A percentile compares a stretch with the other conserved stretches of the same genome.
These are phyloP conservation scores for Drosophila buzzatii DNA, from an alignment of 2,888 invertebrate genomes.

Conservation along the genomic window DNA sequence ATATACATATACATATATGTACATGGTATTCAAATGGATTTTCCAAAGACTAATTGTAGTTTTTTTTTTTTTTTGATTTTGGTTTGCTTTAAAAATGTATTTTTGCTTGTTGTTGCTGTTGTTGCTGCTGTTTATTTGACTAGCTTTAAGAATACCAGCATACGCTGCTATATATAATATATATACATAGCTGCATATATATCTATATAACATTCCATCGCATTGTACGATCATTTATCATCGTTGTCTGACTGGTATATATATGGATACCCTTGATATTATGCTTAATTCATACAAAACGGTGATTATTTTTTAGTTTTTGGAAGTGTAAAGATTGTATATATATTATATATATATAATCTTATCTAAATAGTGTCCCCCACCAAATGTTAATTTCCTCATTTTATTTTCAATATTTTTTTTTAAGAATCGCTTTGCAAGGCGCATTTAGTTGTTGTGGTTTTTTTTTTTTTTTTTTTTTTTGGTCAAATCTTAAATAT, in stretches of 20 bases:
- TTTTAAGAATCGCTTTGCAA: constrained; percentile 34
- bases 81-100: constrained; percentile 10
- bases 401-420: constrained; percentile 2
- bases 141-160: background rate
- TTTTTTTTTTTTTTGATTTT: constrained; percentile 10
- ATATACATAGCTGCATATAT: background rate
- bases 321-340: constrained; percentile 43
- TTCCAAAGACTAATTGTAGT: constrained; percentile 6
- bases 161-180: background rate
- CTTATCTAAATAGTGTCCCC: constrained; percentile 29
- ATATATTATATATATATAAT: constrained; percentile 13
- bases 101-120: background rate
- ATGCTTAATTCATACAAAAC: constrained; percentile 40
- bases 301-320: constrained; percentile 31
- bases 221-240: constrained; percentile 38
- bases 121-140: constrained; percentile 1
- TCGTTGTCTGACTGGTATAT: constrained; percentile 37
- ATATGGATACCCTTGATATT: constrained; percentile 11
- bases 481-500: constrained; percentile 71
- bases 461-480: constrained; percentile 15
- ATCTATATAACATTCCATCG: background rate
- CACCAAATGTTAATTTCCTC: constrained; percentile 14
- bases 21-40: background rate
- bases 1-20: too few species aligned
- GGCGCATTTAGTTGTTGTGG: constrained; percentile 37